Conservation (phyloP, 1,140 invertebrate species). For the Orussus abietinus region DNA sequence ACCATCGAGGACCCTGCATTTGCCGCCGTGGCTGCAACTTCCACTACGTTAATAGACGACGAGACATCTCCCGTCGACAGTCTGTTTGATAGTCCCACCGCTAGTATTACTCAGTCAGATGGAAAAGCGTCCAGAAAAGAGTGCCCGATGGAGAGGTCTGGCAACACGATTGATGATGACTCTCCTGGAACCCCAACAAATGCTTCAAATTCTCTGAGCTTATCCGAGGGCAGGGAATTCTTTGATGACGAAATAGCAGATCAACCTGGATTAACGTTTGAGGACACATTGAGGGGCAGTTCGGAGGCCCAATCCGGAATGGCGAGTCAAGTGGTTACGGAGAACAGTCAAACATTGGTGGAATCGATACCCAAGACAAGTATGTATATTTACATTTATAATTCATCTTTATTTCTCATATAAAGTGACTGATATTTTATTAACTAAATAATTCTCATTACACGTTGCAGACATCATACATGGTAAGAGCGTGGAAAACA, state of each 20-base stretch:
- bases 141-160: slow-evolving; percentile 43
- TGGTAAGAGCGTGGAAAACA: slow-evolving; percentile 39
- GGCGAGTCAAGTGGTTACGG: slow-evolving; percentile 36
- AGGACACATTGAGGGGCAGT: slow-evolving; percentile 53
- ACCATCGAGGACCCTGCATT: slow-evolving; percentile 73
- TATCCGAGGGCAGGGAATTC: slow-evolving; percentile 67
- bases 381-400: slow-evolving; percentile 24
- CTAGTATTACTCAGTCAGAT: slow-evolving; percentile 48
- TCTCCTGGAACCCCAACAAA: slow-evolving; percentile 73
- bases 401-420: slow-evolving; percentile 6
- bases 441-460: slow-evolving; percentile 5
- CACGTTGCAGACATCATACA: slow-evolving; percentile 23
- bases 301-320: slow-evolving; percentile 36
- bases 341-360: slow-evolving; percentile 41
- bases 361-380: slow-evolving; percentile 39
- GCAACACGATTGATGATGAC: slow-evolving; percentile 49
- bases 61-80: slow-evolving; percentile 79
- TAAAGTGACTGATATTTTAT: background rate
- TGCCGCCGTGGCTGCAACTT: slow-evolving; percentile 67
- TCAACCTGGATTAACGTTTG: slow-evolving; percentile 78
- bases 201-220: slow-evolving; percentile 69
- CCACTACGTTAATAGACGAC: slow-evolving; percentile 66
- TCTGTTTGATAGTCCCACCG: slow-evolving; percentile 67
- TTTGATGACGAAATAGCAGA: slow-evolving; percentile 89
- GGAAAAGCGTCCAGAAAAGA: slow-evolving; percentile 42